phyloP scores from a whole-genome alignment of 2,888 invertebrate species.

The Pseudanteris insignis region DNA sequence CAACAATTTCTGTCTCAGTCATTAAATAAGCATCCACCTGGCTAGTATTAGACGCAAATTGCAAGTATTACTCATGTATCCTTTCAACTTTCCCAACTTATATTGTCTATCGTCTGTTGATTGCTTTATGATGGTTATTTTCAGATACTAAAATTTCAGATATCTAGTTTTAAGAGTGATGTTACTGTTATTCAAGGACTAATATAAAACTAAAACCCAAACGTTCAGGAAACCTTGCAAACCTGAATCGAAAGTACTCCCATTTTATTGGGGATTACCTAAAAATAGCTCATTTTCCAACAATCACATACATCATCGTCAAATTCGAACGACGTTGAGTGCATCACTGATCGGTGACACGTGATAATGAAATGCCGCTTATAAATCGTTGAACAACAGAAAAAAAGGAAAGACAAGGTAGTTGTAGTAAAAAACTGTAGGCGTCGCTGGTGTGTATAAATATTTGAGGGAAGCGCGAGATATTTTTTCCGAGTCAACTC shows the following conservation, averaged over 20 bases:
- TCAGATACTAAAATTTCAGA: no score
- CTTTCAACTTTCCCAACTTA: not conserved
- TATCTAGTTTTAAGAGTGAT: no score
- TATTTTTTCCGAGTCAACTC: conserved; percentile 37
- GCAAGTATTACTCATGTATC: conserved; percentile 12
- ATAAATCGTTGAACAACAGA: conserved; percentile 34
- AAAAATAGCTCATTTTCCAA: no score
- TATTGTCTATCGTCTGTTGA: no score
- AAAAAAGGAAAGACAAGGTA: conserved; percentile 11
- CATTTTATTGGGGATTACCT: no score
- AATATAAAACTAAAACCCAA: no score
- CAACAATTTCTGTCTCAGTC: conserved; percentile 11
- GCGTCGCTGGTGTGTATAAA: conserved; percentile 34
- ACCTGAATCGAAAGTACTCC: no score
- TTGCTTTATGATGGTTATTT: no score
- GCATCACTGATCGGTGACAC: conserved; percentile 31
- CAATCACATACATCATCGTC: no score
- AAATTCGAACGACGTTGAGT: not conserved
- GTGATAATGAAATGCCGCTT: conserved; percentile 37
- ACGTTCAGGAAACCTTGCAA: no score
- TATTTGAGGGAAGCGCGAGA: conserved; percentile 24
- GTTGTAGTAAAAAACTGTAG: conserved; percentile 25
- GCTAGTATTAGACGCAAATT: conserved; percentile 29
- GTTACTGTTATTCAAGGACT: no score
- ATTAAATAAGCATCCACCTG: conserved; percentile 38